A percentile compares a stretch with the other conserved stretches of the same genome.
Evolutionary conservation across 1,140 invertebrate genomes (phyloP).

Genomic region (Zaprionus taronus): DNA sequence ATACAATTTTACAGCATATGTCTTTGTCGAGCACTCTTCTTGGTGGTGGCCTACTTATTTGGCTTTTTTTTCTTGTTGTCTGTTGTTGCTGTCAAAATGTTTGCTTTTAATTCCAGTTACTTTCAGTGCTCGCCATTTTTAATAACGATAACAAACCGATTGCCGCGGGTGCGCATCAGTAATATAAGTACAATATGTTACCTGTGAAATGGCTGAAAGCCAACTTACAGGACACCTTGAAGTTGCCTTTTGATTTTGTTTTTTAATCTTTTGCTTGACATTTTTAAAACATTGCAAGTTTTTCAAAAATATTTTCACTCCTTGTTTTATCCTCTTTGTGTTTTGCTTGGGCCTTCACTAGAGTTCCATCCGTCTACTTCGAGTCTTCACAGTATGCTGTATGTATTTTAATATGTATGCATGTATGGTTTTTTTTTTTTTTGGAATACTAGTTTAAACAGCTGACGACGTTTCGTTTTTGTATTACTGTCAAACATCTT

Average conservation of each 20-base stretch:
- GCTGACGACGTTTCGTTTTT: too few relatives aligned
- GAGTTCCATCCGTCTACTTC: too few relatives aligned
- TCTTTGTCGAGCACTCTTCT: neutral
- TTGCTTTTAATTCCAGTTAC: constrained; percentile 74
- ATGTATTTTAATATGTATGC: too few relatives aligned
- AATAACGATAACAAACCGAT: constrained; percentile 49
- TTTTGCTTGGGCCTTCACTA: too few relatives aligned
- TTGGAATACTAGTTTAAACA: too few relatives aligned
- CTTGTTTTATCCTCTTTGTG: too few relatives aligned
- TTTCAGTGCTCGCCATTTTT: constrained; percentile 57
- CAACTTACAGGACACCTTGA: neutral
- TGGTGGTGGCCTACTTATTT: neutral
- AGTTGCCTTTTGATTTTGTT: neutral
- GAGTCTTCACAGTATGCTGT: too few relatives aligned
- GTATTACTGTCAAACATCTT: too few relatives aligned
- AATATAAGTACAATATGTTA: constrained; percentile 12
- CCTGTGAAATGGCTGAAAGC: constrained; percentile 10
- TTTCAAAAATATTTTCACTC: too few relatives aligned
- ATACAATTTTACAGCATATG: neutral
- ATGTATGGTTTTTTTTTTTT: too few relatives aligned
- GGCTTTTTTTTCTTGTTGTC: constrained; percentile 2
- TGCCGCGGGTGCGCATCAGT: neutral
- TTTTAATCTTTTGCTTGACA: neutral
- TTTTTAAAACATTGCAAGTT: neutral
- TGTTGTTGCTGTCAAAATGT: constrained; percentile 55